These are phyloP conservation scores for Pachypsylla venusta DNA, from an alignment of 1,140 invertebrate genomes.

Conservation along the genomic window DNA sequence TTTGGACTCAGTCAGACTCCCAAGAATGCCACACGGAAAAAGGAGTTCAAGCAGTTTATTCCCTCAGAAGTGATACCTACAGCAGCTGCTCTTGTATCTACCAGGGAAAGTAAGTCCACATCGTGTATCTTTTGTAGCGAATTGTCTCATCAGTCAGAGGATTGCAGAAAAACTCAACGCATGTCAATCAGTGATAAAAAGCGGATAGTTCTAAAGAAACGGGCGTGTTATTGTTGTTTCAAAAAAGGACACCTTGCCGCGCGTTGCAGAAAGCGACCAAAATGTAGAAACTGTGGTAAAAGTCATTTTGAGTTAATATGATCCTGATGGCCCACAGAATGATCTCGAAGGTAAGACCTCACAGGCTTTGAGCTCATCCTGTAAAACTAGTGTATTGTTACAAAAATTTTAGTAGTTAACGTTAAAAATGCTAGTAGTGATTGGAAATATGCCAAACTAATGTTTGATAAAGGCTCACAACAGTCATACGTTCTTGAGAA, in stretches of 20 bases:
- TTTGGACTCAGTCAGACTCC: background rate
- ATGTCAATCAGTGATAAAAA: background rate
- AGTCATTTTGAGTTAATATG: background rate
- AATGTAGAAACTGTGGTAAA: background rate
- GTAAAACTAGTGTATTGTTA: no score
- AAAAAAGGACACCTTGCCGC: no score
- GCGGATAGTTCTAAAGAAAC: no score
- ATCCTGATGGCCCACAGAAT: no score
- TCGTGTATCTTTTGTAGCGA: background rate
- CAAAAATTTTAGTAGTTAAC: no score
- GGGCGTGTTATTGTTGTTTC: no score
- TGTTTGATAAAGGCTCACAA: background rate
- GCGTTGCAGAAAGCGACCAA: background rate
- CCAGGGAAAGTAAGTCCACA: no score
- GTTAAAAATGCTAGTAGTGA: no score
- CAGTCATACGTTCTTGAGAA: no score
- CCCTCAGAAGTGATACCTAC: background rate
- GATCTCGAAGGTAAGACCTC: no score
- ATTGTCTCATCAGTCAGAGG: background rate
- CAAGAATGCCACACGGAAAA: background rate
- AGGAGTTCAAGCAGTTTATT: background rate
- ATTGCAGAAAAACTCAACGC: background rate
- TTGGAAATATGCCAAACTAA: no score
- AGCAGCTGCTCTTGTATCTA: background rate
- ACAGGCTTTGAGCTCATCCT: no score